These are phyloP conservation scores for Oasisia sp. DNA, from an alignment of 2,888 invertebrate genomes.

Conservation along the genomic window DNA sequence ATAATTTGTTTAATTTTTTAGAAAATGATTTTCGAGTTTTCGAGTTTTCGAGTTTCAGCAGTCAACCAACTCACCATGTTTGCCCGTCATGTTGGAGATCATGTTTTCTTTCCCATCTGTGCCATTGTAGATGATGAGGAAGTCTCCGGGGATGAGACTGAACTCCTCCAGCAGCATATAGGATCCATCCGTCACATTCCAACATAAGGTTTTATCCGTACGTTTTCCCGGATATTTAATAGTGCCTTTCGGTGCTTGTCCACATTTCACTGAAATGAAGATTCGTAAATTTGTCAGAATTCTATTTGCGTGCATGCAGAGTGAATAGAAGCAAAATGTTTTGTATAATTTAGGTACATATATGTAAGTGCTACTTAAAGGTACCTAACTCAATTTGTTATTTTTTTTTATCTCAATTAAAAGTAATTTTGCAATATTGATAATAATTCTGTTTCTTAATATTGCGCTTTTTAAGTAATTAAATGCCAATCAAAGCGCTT, in stretches of 20 bases:
- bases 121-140: neutral
- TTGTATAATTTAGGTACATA: neutral
- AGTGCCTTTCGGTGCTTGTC: neutral
- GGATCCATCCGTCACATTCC: neutral
- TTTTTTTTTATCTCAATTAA: too few relatives aligned
- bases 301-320: neutral
- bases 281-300: neutral
- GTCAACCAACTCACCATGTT: neutral
- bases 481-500: too few relatives aligned
- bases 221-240: neutral
- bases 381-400: neutral
- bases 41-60: too few relatives aligned
- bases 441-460: too few relatives aligned
- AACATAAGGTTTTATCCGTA: neutral
- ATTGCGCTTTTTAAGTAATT: too few relatives aligned
- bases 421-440: too few relatives aligned
- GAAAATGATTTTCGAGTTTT: neutral
- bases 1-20: neutral
- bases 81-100: neutral
- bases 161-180: neutral
- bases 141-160: neutral
- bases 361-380: neutral
- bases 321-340: neutral
- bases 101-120: neutral
- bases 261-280: neutral